Conservation (phyloP, 2,797 vertebrate genomes). For the Lepilemur septentrionalis region DNA sequence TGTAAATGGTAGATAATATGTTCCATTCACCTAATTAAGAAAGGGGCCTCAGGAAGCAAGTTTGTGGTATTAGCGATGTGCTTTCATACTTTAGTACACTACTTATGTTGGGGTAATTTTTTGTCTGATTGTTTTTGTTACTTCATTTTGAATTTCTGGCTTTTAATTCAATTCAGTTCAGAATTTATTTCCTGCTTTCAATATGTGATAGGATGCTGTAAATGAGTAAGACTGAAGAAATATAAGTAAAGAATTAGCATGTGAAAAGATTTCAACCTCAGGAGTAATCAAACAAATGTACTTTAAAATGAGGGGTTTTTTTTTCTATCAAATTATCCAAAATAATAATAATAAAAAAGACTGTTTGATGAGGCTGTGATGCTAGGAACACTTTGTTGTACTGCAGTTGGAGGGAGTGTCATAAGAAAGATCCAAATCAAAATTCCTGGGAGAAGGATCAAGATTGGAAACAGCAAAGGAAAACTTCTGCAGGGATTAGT, state of each 20-base stretch:
- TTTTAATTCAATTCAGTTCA: background rate
- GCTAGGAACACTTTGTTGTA: background rate
- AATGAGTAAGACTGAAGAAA: background rate
- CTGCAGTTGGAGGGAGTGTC: background rate
- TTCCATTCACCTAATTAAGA: background rate
- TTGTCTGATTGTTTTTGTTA: background rate
- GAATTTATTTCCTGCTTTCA: constrained; percentile 16
- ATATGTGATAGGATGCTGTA: background rate
- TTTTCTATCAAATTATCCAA: background rate
- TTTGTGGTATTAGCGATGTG: background rate
- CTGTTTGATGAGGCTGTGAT: background rate
- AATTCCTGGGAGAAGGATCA: background rate
- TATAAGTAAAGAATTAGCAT: background rate
- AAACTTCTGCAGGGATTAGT: background rate
- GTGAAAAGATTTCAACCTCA: background rate
- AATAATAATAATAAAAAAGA: background rate
- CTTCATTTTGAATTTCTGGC: background rate
- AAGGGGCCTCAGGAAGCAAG: background rate
- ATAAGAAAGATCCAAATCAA: background rate
- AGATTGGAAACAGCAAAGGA: background rate
- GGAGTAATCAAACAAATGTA: background rate
- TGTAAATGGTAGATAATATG: background rate
- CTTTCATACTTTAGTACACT: background rate
- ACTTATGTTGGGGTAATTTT: background rate
- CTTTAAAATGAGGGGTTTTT: background rate